Percentiles rank a stretch among this genome's conserved stretches.
These are phyloP conservation scores for Xerus inauris DNA, from an alignment of 2,113 vertebrate genomes.

Conservation along the genomic window DNA sequence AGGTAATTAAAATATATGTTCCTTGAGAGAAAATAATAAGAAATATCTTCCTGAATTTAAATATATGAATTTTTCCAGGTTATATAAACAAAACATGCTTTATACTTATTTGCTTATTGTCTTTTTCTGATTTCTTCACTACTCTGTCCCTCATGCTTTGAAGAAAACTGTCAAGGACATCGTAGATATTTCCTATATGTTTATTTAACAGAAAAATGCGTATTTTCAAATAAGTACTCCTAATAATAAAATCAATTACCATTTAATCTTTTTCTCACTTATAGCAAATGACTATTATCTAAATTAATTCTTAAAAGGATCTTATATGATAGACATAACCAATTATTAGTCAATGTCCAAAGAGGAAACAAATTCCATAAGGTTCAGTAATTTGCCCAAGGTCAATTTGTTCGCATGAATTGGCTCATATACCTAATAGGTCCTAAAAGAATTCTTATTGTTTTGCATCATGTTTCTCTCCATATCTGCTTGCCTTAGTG, in stretches of 20 bases:
- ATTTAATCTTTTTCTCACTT: not conserved
- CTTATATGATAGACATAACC: not conserved
- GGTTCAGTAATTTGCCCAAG: not conserved
- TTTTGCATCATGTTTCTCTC: not conserved
- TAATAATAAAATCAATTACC: not conserved
- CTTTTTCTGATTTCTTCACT: constrained; percentile 5
- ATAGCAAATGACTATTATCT: not conserved
- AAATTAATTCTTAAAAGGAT: not conserved
- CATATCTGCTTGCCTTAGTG: not conserved
- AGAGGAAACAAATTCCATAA: constrained; percentile 18
- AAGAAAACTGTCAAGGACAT: not conserved
- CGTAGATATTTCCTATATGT: not conserved
- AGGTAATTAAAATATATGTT: not conserved
- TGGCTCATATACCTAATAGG: not conserved
- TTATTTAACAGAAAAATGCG: not conserved
- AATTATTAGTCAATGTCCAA: not conserved
- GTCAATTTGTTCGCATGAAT: not conserved
- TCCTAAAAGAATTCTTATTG: not conserved
- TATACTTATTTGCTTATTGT: not conserved
- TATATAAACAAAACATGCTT: not conserved
- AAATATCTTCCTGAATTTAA: constrained; percentile 24
- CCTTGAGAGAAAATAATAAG: constrained; percentile 3
- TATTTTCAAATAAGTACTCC: constrained; percentile 3
- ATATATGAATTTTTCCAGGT: not conserved
- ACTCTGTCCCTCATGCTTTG: not conserved